These are phyloP conservation scores for Lemur catta DNA, from an alignment of 2,797 vertebrate genomes.

Conservation along the genomic window DNA sequence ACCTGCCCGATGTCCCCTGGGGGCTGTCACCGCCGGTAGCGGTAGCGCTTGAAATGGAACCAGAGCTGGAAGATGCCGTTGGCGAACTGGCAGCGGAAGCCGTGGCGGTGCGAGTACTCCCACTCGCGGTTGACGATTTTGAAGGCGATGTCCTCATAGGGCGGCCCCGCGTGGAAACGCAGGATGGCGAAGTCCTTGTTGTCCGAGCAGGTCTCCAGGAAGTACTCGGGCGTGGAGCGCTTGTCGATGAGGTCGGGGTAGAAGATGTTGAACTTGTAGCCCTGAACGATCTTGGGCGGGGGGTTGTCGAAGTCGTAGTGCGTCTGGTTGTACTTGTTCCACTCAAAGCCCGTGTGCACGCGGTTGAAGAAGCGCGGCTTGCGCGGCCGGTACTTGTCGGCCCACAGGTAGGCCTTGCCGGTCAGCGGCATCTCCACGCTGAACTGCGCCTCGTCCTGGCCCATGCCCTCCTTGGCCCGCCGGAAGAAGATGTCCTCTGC, in stretches of 20 bases:
- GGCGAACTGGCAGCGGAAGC: slow-evolving; percentile 98
- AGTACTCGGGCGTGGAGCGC: slow-evolving; percentile 96
- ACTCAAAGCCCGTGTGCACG: slow-evolving; percentile 98
- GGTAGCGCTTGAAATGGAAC: slow-evolving; percentile 99
- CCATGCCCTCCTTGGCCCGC: slow-evolving; percentile 96
- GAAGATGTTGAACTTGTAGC: slow-evolving; percentile 99
- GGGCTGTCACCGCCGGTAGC: slow-evolving; percentile 90
- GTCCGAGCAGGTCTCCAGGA: slow-evolving; percentile 95
- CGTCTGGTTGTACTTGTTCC: slow-evolving; percentile 99
- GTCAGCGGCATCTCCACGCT: slow-evolving; percentile 96
- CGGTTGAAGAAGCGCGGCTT: slow-evolving; percentile 99
- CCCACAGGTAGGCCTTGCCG: slow-evolving; percentile 98
- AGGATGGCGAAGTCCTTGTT: slow-evolving; percentile 98
- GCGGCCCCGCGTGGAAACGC: slow-evolving; percentile 95
- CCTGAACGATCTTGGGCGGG: slow-evolving; percentile 97
- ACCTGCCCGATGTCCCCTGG: background rate
- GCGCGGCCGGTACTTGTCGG: slow-evolving; percentile 97
- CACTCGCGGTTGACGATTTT: slow-evolving; percentile 98
- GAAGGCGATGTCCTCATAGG: slow-evolving; percentile 98
- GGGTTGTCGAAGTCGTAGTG: slow-evolving; percentile 99
- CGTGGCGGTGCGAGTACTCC: slow-evolving; percentile 98
- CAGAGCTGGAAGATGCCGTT: slow-evolving; percentile 99
- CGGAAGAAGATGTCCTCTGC: slow-evolving; percentile 96
- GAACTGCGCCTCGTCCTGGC: slow-evolving; percentile 96
- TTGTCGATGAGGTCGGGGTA: slow-evolving; percentile 98